Conservation (phyloP, 2,888 invertebrate genomes). For the Panopea generosa region DNA sequence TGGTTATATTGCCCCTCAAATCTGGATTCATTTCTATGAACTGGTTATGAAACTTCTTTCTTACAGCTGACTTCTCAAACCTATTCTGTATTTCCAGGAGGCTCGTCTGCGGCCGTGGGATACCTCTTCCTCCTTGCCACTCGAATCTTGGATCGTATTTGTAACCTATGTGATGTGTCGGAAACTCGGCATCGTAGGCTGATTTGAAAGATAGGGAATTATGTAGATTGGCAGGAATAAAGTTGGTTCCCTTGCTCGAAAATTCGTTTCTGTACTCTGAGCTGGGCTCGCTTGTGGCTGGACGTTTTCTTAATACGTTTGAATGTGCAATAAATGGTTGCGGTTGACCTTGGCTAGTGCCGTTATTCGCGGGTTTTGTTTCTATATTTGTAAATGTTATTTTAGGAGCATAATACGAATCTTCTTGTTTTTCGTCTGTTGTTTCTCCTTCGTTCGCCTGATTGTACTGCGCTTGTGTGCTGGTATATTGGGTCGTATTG, state of each 20-base stretch:
- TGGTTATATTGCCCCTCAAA: conserved; percentile 78
- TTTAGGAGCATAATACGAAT: conserved; percentile 11
- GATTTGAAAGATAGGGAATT: conserved; percentile 64
- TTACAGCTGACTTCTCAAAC: conserved; percentile 79
- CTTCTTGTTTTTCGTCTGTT: not conserved
- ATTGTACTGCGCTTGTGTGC: conserved; percentile 72
- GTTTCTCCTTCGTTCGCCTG: conserved; percentile 53
- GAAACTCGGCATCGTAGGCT: conserved; percentile 75
- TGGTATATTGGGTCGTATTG: conserved; percentile 72
- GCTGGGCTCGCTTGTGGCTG: conserved; percentile 60
- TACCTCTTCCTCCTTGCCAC: conserved; percentile 79
- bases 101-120: conserved; percentile 78
- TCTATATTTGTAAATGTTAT: conserved; percentile 43
- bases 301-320: conserved; percentile 45
- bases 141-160: conserved; percentile 76
- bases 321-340: conserved; percentile 35
- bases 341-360: not conserved
- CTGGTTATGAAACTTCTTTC: conserved; percentile 74
- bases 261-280: conserved; percentile 76
- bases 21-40: conserved; percentile 82
- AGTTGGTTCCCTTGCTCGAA: conserved; percentile 72
- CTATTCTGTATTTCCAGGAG: conserved; percentile 79
- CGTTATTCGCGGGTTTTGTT: conserved; percentile 7
- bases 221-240: conserved; percentile 71
- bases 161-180: conserved; percentile 69